Conservation (phyloP, 53 echinoderm and acorn worm species). For the Henricia sp. region DNA sequence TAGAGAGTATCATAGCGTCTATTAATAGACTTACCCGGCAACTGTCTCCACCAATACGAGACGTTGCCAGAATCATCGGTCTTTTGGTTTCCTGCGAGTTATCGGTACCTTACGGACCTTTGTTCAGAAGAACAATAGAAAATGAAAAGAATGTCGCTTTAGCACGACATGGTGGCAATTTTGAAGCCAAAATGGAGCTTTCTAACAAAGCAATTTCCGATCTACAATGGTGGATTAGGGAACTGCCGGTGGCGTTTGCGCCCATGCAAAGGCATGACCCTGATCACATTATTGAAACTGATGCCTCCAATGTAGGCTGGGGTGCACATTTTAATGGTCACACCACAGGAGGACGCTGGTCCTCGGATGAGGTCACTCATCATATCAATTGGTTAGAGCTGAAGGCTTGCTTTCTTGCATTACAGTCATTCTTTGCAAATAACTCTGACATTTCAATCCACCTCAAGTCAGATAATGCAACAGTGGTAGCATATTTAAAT, state of each 20-base stretch:
- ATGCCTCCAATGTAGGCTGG: too few relatives aligned
- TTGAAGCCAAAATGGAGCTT: constrained; percentile 2
- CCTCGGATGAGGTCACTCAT: not conserved
- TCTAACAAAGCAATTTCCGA: not conserved
- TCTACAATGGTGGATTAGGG: not conserved
- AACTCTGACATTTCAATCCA: not conserved
- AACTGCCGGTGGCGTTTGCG: constrained; percentile 9
- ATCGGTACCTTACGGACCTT: not conserved
- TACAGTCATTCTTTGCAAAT: constrained; percentile 1
- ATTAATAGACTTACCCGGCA: not conserved
- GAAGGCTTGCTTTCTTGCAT: not conserved
- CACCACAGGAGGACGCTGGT: constrained; percentile 69
- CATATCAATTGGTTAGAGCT: not conserved
- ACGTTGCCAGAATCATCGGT: not conserved
- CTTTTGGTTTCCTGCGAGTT: not conserved
- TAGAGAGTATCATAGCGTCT: not conserved
- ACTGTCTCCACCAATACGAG: not conserved
- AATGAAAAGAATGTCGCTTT: constrained; percentile 1
- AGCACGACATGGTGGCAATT: not conserved
- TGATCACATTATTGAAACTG: too few relatives aligned
- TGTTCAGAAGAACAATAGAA: not conserved
- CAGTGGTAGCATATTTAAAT: constrained; percentile 48
- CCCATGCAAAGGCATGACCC: constrained; percentile 6
- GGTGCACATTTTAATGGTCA: too few relatives aligned
- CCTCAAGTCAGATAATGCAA: constrained; percentile 6